Percentiles rank a stretch among this genome's conserved stretches.
Evolutionary conservation across 2,888 invertebrate genomes (phyloP).

Genomic region (Mystacides longicornis): DNA sequence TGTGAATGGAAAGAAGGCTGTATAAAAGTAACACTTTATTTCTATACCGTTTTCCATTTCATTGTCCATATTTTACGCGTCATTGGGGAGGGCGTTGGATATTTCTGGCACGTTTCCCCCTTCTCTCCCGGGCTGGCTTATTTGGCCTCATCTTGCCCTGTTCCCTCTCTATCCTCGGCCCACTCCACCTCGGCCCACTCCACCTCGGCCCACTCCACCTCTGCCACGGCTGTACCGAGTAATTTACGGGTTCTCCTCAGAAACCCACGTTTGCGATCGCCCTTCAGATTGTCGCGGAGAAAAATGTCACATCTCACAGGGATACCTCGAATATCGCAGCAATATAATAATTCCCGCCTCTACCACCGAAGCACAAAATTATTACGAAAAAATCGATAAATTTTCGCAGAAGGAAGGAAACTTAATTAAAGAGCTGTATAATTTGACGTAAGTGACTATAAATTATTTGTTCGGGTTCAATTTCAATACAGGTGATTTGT

Average conservation of each 20-base stretch:
- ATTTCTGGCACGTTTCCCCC: not conserved
- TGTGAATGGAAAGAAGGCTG: not conserved
- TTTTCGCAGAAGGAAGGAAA: not conserved
- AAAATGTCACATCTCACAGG: not conserved
- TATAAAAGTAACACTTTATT: constrained; percentile 1
- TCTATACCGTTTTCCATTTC: not conserved
- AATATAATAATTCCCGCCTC: too few species aligned
- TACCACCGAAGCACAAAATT: too few species aligned
- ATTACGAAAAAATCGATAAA: not conserved
- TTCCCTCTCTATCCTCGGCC: not conserved
- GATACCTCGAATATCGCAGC: too few species aligned
- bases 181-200: not conserved
- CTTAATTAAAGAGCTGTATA: too few species aligned
- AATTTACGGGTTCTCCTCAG: not conserved
- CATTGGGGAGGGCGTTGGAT: not conserved
- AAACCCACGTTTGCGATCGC: not conserved
- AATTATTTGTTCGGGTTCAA: too few species aligned
- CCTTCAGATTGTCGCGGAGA: not conserved
- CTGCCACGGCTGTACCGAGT: not conserved
- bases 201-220: not conserved
- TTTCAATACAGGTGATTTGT: too few species aligned
- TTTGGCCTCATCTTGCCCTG: not conserved
- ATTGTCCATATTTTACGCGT: constrained; percentile 1
- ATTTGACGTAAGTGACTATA: too few species aligned
- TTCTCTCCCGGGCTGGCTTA: not conserved